phyloP scores from a whole-genome alignment of 2,113 vertebrate genomes.

The Chascanopsetta lugubris region DNA sequence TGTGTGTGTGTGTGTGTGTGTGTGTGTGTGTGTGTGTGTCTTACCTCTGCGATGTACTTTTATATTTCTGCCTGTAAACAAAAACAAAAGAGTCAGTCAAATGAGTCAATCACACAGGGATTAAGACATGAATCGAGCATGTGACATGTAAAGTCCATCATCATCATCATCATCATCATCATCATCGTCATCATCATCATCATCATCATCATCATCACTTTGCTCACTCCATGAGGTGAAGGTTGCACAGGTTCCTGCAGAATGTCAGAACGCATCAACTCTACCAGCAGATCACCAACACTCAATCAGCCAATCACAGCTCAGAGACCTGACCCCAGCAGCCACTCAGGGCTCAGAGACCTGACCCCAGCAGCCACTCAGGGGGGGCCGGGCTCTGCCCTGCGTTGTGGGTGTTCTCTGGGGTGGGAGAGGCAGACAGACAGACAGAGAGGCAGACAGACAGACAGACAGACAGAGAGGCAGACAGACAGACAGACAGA shows the following conservation, averaged over 20 bases:
- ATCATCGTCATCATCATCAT: too few species aligned
- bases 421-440: background rate
- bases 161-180: too few species aligned
- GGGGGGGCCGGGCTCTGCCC: too few species aligned
- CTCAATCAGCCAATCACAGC: conserved; percentile 39
- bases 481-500: too few species aligned
- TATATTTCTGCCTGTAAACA: conserved; percentile 84
- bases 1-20: conserved; percentile 5
- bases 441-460: background rate
- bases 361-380: conserved; percentile 26
- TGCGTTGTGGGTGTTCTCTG: too few species aligned
- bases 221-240: too few species aligned
- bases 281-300: too few species aligned
- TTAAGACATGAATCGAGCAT: too few species aligned
- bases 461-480: too few species aligned
- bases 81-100: conserved; percentile 38
- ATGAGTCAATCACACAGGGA: background rate
- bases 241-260: background rate
- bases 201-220: too few species aligned
- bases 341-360: conserved; percentile 42
- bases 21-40: conserved; percentile 30
- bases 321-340: conserved; percentile 19
- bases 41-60: conserved; percentile 83
- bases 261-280: too few species aligned
- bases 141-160: too few species aligned